Evolutionary conservation across 2,113 vertebrate genomes (phyloP), one percentile per base, ranked within the genome.

Genomic region (Ancistrus triradiatus): DNA sequence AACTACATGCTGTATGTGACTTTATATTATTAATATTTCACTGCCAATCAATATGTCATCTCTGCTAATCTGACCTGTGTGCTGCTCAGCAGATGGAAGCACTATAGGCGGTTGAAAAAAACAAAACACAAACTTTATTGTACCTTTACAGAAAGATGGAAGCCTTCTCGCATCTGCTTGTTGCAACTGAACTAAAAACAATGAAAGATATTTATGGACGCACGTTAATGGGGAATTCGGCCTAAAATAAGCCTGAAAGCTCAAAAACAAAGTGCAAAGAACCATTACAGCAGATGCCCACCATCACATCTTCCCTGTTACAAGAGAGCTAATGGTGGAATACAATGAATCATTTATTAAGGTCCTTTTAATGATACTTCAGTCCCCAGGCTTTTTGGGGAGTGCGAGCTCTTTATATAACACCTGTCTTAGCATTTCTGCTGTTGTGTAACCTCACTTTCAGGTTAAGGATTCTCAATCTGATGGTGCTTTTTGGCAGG

Each of bases 331-430:
- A 59, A 60, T 4, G 19, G 49, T 33, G 51, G 24, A 37, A 63
- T 24, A 64, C 47, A 28, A 78, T 69, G n/a, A 81, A 75, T 69
- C 7, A 76, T 76, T 65, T 33, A 27, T 44, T 44, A 18, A 65
- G 28, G 11, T 17, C 27, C 3, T 15, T 62, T 69, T 49, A 17
- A 59, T 50, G 25, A 56, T 14, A n/a, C n/a, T 19, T 3, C 17
- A 31, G 27, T 55, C 19, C 33, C 43, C 13, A 21, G 14, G 7
- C 7, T n/a, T 48, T n/a, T n/a, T n/a, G n/a, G n/a, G n/a, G n/a
- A n/a, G n/a, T n/a, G n/a, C n/a, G n/a, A n/a, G n/a, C n/a, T n/a
- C n/a, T n/a, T n/a, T n/a, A n/a, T n/a, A n/a, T n/a, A n/a, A n/a
- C n/a, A n/a, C n/a, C n/a, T n/a, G n/a, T n/a, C n/a, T n/a, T n/a